Evolutionary conservation across 2,797 vertebrate genomes (phyloP), one percentile per base, ranked within the genome.

Genomic region (Scleropages formosus): DNA sequence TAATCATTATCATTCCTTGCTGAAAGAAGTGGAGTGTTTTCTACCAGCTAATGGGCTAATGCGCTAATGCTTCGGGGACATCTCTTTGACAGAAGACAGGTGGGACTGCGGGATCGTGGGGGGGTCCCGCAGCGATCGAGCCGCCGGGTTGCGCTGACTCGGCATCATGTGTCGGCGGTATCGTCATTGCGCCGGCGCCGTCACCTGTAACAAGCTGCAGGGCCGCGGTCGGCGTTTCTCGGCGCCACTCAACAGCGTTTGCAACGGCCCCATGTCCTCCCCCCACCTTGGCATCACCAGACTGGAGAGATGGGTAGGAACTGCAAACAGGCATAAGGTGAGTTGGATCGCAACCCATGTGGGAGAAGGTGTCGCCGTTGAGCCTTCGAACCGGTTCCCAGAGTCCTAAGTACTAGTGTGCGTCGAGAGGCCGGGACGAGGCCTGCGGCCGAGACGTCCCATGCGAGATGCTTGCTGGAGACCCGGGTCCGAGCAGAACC

Each of bases 1-100:
- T 20, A 44, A 49, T 68, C 47, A 68, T 68, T 68, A 68, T 47
- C 66, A 49, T 68, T 68, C 66, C 68, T 68, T 22, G 16, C 46
- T 49, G 44, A 49, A 68, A 47, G 66, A 49, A 22, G 66, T 11
- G 68, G 61, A 63, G n/a, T 20, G 31, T n/a, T n/a, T 67, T 67
- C 39, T 68, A 44, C 18, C 20, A n/a, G 64, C 44, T 47, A 13
- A 12, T 68, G 39, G 20, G 66, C 46, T 22, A 56, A 18, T 56
- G 31, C 6, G 31, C 31, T 39, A 39, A 39, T 39, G 31, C 31
- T 6, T 39, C 31, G 39, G 31, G 39, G 39, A 39, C 31, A 6
- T 39, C 2, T 39, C 6, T 31, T 39, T 39, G 31, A 39, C 31
- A 6, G 31, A 39, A 39, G 31, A 31, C 31, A 39, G 31, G 31